Evolutionary conservation across 37 sponge, comb jelly and placozoan species (phyloP).

Genomic region (Beroe forskalii): DNA sequence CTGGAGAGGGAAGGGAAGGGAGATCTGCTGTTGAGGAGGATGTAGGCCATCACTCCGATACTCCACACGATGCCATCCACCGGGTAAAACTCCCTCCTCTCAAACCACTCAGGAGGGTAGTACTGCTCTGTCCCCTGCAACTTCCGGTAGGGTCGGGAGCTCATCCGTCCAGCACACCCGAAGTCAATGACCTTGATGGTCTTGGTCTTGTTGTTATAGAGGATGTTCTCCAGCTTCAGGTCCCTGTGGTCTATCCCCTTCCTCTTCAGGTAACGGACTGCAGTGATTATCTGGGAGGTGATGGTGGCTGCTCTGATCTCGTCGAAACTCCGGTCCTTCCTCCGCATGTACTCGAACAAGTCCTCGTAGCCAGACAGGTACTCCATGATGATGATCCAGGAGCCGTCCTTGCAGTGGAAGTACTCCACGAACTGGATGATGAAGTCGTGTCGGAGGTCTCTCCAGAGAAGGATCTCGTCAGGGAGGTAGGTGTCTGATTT

Average conservation of each 20-base stretch:
- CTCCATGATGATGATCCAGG: conserved; percentile 53
- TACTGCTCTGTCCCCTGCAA: conserved; percentile 22
- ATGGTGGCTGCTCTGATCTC: conserved; percentile 1
- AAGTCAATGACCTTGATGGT: conserved; percentile 15
- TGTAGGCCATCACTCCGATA: conserved; percentile 17
- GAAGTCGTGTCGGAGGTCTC: not conserved
- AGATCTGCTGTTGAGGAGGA: not conserved
- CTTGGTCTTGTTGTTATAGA: conserved; percentile 29
- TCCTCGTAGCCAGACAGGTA: conserved; percentile 28
- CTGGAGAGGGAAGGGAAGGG: not conserved
- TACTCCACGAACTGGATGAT: conserved; percentile 16
- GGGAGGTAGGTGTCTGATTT: conserved; percentile 1
- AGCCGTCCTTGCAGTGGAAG: not conserved
- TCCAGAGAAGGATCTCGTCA: not conserved
- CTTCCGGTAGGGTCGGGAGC: not conserved
- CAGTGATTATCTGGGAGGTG: conserved; percentile 6
- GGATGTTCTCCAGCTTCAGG: conserved; percentile 33
- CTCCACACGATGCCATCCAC: not conserved
- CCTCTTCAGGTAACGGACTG: not conserved
- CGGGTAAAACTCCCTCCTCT: conserved; percentile 30
- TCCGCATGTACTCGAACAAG: conserved; percentile 40
- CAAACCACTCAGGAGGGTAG: conserved; percentile 61
- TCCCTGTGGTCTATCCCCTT: conserved; percentile 22
- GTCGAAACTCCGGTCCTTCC: conserved; percentile 20
- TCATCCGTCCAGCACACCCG: conserved; percentile 7